Base-by-base conservation (phyloP, 1,140 invertebrate species). In the Lysiphlebus fabarum region DNA sequence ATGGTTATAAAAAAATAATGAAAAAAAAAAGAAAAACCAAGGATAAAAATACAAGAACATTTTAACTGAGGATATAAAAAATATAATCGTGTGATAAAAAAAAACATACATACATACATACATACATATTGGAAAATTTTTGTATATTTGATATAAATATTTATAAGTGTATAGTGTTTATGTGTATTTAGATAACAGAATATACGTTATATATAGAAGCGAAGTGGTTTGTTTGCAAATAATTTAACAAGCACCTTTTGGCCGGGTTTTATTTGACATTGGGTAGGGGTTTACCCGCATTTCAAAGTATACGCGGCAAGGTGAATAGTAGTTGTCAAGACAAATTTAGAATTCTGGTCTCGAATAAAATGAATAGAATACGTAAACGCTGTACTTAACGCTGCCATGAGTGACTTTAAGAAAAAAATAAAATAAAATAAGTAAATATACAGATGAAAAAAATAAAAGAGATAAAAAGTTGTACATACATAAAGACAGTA, bases 341-440 rank as follows among this genome's bases (percentile, higher is more conserved):
- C 37, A 34, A 44, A 44, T 53, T 60, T 60, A 36, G 40, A 55
- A 60, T 60, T 60, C 58, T 55, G 26, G 14, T 38, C 42, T 53
- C 10, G 37, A 41, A 38, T 43, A 26, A 60, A 60, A 60, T 60
- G 58, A 60, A 60, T 60, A 48, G 58, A 60, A 60, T 60, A 60
- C 58, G 17, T 60, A 55, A 60, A 55, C 50, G 42, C 33, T 55
- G 53, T 49, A 55, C 37, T 55, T 50, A 55, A 59, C 40, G 42
- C 51, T 53, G 17, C n/a, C 47, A 37, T 14, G 49, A 51, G 49
- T 51, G 49, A 51, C 33, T 37, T 37, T 1, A 11, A 40, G 45
- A 47, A 47, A 47, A 47, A 47, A 14, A 47, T 17, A 49, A n/a
- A 49, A 11, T 33, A 36, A 49, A 33, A 34, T 37, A 51, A 51